Percentiles rank a stretch among this genome's conserved stretches.
Evolutionary conservation across 2,888 invertebrate genomes (phyloP).

Genomic region (Danaus chrysippus): DNA sequence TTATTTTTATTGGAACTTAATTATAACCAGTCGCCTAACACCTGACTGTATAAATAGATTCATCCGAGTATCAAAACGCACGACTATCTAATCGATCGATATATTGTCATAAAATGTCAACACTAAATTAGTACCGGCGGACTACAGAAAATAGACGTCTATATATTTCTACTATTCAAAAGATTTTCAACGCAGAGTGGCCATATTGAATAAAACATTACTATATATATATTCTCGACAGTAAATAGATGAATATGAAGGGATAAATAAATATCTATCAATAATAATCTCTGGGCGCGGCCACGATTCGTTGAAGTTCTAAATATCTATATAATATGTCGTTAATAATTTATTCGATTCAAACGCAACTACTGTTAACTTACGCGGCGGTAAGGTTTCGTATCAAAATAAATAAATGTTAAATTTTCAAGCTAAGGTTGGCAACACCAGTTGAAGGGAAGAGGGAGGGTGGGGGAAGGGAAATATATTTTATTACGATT

Average conservation of each 20-base stretch:
- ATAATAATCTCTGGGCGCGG: conserved; percentile 3
- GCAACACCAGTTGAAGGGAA: conserved; percentile 12
- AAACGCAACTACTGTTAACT: conserved; percentile 50
- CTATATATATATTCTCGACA: not conserved
- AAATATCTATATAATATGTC: conserved; percentile 20
- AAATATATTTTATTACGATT: conserved; percentile 38
- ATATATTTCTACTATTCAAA: conserved; percentile 34
- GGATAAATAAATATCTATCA: conserved; percentile 8
- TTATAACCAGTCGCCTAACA: not conserved
- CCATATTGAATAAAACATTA: conserved; percentile 5
- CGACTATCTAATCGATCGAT: conserved; percentile 37
- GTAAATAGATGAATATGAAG: conserved; percentile 5
- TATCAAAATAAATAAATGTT: conserved; percentile 66
- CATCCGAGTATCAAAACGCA: conserved; percentile 3
- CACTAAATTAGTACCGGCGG: conserved; percentile 56
- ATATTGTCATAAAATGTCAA: conserved; percentile 55
- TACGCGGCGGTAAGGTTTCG: conserved; percentile 43
- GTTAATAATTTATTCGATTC: conserved; percentile 54
- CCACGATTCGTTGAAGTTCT: conserved; percentile 3
- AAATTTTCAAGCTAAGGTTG: conserved; percentile 38
- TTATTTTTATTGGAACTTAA: not conserved
- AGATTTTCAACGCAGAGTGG: conserved; percentile 2
- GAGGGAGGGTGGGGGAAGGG: conserved; percentile 9
- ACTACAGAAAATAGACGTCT: conserved; percentile 70
- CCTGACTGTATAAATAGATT: not conserved